Conservation (phyloP, 2,797 vertebrate genomes). For the Remorina albescens region DNA sequence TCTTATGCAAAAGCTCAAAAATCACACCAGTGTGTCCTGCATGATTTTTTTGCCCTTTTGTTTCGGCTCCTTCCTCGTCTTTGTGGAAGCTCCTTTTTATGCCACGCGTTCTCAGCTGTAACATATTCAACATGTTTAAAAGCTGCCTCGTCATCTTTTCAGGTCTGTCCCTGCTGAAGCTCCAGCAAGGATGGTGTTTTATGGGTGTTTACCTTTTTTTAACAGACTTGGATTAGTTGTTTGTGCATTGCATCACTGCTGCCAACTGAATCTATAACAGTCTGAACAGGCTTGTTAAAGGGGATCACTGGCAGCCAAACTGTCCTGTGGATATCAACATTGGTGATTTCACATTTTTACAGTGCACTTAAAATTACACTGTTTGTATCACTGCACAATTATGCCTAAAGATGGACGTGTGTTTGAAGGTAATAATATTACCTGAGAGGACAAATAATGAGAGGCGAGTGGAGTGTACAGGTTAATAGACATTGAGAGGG, state of each 20-base stretch:
- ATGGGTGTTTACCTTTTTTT: conserved; percentile 61
- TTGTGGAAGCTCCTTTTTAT: conserved; percentile 47
- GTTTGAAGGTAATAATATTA: conserved; percentile 59
- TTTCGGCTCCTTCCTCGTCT: conserved; percentile 54
- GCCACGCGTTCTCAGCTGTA: conserved; percentile 25
- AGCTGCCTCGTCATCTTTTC: conserved; percentile 57
- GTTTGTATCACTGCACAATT: conserved; percentile 16
- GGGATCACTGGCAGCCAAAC: conserved; percentile 49
- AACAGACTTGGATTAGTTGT: conserved; percentile 67
- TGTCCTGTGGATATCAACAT: conserved; percentile 32
- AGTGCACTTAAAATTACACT: conserved; percentile 29
- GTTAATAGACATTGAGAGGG: conserved; percentile 68
- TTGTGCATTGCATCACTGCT: conserved; percentile 46
- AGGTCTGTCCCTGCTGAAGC: conserved; percentile 28
- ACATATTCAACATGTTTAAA: conserved; percentile 53
- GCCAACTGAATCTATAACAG: conserved; percentile 56
- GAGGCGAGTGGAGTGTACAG: conserved; percentile 56
- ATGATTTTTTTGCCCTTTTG: conserved; percentile 26
- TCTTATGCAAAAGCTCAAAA: conserved; percentile 67
- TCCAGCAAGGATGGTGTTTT: conserved; percentile 11
- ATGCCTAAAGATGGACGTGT: conserved; percentile 39
- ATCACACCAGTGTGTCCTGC: conserved; percentile 45
- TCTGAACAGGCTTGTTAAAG: conserved; percentile 62
- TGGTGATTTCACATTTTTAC: conserved; percentile 56
- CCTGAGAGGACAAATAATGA: conserved; percentile 73